Conservation (phyloP, 2,888 invertebrate species). For the Clunio marinus region DNA sequence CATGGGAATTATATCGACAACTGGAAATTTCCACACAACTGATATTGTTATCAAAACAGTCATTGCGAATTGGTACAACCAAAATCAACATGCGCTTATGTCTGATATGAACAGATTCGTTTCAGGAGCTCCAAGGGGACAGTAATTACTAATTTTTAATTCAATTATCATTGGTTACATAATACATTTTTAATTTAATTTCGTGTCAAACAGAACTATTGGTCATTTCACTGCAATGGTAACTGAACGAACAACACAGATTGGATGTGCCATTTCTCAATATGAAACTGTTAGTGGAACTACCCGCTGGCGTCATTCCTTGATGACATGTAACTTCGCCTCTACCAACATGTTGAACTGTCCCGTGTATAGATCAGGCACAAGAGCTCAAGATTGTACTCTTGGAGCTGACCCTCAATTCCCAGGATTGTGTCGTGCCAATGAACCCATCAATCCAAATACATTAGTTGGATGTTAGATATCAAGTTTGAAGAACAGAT, state of each 20-base stretch:
- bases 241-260: neutral
- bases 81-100: neutral
- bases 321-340: neutral
- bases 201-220: neutral
- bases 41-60: neutral
- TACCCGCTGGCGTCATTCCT: neutral
- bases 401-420: neutral
- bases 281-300: neutral
- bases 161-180: neutral
- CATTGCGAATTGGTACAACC: neutral
- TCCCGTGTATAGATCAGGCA: neutral
- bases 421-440: neutral
- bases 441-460: slow-evolving; percentile 5
- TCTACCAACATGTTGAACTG: neutral
- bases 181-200: neutral
- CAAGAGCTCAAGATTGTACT: neutral
- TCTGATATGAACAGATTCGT: neutral
- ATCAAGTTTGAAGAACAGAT: too few species aligned
- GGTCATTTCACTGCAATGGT: neutral
- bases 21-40: neutral
- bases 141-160: neutral
- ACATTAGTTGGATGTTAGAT: too few species aligned
- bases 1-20: neutral
- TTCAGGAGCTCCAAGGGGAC: too few species aligned
- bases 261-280: neutral